Conservation (phyloP, 2,888 invertebrate genomes). For the Ophion slaviceki region DNA sequence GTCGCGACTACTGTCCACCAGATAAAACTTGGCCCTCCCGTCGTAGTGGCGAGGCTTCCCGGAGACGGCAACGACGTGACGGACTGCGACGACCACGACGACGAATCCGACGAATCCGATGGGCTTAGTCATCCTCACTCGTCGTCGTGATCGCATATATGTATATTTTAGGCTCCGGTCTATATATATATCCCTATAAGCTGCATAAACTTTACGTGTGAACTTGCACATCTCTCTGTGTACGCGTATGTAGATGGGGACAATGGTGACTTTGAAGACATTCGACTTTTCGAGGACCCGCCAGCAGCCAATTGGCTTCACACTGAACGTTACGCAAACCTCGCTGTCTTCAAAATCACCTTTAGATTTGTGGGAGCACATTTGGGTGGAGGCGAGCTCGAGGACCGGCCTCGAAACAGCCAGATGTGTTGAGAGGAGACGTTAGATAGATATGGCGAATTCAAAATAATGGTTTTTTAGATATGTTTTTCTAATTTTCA, state of each 20-base stretch:
- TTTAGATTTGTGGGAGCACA: background rate
- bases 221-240: background rate
- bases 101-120: constrained; percentile 56
- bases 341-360: background rate
- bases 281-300: background rate
- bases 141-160: constrained; percentile 58
- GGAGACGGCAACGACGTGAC: constrained; percentile 63
- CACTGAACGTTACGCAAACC: background rate
- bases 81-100: constrained; percentile 56
- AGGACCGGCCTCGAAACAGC: background rate
- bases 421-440: background rate
- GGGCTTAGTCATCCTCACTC: constrained; percentile 65
- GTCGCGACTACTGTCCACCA: constrained; percentile 61
- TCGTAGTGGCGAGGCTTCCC: constrained; percentile 64
- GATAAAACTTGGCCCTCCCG: constrained; percentile 64
- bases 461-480: no score
- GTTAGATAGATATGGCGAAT: no score
- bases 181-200: constrained; percentile 8
- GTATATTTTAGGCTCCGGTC: background rate
- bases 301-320: no score
- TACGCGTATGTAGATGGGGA: background rate
- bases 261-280: background rate
- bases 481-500: no score
- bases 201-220: constrained; percentile 14
- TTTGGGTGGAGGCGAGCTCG: background rate